phyloP scores from a whole-genome alignment of 2,888 invertebrate genomes.

The Oligia latruncula region DNA sequence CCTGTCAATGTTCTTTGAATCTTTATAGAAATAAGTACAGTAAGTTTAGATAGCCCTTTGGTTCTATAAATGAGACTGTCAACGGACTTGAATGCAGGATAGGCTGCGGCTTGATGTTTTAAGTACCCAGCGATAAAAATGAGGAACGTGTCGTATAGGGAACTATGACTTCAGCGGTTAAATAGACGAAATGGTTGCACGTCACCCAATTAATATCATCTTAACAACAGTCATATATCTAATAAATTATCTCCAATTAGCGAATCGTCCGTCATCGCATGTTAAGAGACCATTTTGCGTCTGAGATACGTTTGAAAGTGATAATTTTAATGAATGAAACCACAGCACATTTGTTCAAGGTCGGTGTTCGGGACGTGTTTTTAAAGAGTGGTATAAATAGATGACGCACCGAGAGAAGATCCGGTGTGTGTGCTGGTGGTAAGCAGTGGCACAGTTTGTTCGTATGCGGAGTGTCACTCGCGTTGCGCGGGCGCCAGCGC shows the following conservation, averaged over 20 bases:
- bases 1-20: slow-evolving; percentile 72
- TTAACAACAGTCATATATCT: slow-evolving; percentile 71
- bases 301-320: slow-evolving; percentile 68
- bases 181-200: slow-evolving; percentile 70
- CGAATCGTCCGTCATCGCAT: slow-evolving; percentile 71
- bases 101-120: slow-evolving; percentile 20
- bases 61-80: slow-evolving; percentile 24
- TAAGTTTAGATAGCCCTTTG: slow-evolving; percentile 22
- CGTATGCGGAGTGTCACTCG: slow-evolving; percentile 64
- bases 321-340: slow-evolving; percentile 80
- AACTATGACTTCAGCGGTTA: slow-evolving; percentile 61
- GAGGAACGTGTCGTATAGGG: slow-evolving; percentile 41
- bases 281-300: slow-evolving; percentile 66
- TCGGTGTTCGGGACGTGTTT: slow-evolving; percentile 72
- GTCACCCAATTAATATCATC: slow-evolving; percentile 76
- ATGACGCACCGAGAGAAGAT: slow-evolving; percentile 83
- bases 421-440: slow-evolving; percentile 73
- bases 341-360: slow-evolving; percentile 79
- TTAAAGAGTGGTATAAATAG: slow-evolving; percentile 77
- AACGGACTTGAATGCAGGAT: slow-evolving; percentile 9
- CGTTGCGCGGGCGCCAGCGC: slow-evolving; percentile 78
- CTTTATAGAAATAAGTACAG: slow-evolving; percentile 41
- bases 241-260: slow-evolving; percentile 79
- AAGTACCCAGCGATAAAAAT: slow-evolving; percentile 30
- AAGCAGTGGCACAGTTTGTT: slow-evolving; percentile 66